Evolutionary conservation across 2,113 vertebrate genomes (phyloP).

Genomic region (Riparia riparia): DNA sequence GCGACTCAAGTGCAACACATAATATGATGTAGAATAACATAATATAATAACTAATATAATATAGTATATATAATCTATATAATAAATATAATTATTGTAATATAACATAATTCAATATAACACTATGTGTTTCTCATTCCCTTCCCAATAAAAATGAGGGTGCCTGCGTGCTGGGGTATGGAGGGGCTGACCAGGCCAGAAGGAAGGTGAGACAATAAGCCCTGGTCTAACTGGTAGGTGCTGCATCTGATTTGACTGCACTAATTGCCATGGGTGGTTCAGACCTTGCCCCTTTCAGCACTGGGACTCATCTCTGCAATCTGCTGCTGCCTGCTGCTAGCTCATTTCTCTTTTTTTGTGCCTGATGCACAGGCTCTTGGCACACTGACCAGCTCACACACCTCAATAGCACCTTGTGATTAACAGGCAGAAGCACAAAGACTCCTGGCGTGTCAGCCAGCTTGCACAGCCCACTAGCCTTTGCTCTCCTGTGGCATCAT

Average conservation of each 20-base stretch:
- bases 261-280: constrained; percentile 48
- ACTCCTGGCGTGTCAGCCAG: constrained; percentile 22
- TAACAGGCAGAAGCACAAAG: constrained; percentile 60
- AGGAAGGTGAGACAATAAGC: not conserved
- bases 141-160: not conserved
- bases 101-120: not conserved
- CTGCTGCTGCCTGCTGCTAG: constrained; percentile 60
- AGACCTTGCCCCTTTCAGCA: constrained; percentile 46
- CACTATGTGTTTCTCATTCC: not conserved
- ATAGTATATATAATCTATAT: not conserved
- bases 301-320: constrained; percentile 45
- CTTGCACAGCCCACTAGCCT: constrained; percentile 5
- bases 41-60: not conserved
- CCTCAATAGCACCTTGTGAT: constrained; percentile 62
- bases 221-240: not conserved
- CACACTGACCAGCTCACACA: constrained; percentile 13
- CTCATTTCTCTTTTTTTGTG: constrained; percentile 54
- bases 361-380: constrained; percentile 36
- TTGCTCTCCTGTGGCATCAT: not conserved
- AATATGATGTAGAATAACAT: not conserved
- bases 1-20: not conserved
- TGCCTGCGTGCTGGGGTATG: accelerated
- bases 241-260: constrained; percentile 29
- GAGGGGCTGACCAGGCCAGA: not conserved
- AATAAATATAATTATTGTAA: not conserved